phyloP scores from a whole-genome alignment of 2,113 vertebrate species.

The Glareola pratincola region DNA sequence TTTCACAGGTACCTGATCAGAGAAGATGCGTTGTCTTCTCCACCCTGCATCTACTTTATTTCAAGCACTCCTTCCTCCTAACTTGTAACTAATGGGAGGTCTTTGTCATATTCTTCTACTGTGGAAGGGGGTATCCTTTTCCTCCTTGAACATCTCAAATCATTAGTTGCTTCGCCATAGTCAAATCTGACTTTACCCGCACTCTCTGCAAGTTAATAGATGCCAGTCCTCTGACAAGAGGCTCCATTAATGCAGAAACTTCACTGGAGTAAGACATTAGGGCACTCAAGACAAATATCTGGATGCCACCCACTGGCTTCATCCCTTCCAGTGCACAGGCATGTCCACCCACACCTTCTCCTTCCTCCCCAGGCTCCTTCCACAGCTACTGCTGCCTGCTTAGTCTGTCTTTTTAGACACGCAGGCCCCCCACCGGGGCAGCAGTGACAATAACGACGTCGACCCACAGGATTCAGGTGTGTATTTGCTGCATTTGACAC shows the following conservation, averaged over 20 bases:
- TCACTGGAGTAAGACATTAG: neutral
- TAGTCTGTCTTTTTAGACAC: neutral
- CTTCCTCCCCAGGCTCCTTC: neutral
- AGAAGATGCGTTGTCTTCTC: neutral
- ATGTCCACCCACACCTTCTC: too few species aligned
- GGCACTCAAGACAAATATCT: neutral
- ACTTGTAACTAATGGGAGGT: neutral
- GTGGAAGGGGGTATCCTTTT: neutral
- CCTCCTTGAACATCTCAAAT: neutral
- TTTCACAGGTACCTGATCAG: neutral
- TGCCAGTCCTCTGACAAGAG: neutral
- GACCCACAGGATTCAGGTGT: neutral
- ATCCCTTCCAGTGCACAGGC: neutral
- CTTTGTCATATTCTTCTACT: neutral
- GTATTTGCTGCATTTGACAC: neutral
- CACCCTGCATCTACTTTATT: neutral
- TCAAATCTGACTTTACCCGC: neutral
- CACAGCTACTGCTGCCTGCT: neutral
- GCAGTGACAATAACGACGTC: neutral
- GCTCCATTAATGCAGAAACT: neutral
- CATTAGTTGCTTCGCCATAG: neutral
- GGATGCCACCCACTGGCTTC: neutral
- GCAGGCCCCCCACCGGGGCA: neutral
- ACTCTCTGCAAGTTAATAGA: neutral
- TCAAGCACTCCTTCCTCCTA: neutral